Evolutionary conservation across 2,888 invertebrate species (phyloP), one percentile per base, ranked within the genome.

Genomic region (Digitonthophagus gazella): DNA sequence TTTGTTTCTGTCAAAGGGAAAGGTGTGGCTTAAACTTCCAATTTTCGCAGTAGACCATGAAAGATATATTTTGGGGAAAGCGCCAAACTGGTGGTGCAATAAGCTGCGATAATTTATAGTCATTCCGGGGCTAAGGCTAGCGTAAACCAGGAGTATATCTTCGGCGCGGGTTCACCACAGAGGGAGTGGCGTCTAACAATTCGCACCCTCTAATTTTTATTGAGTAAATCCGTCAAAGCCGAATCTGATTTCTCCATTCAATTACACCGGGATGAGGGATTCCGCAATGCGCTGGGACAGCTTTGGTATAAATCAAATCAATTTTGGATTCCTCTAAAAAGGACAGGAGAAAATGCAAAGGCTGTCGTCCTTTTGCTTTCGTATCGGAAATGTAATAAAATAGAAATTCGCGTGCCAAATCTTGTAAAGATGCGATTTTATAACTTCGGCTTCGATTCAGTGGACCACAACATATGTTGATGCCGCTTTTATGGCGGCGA

Each of bases 91-190:
- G 67, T 72, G 69, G 71, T 71, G 68, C 69, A 71, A 68, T 72
- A 72, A 72, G 71, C 68, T 71, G 68, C 69, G 67, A 69, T 72
- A 73, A 73, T 73, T 73, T 73, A 73, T 73, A 71, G 73, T 71
- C 69, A 71, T 73, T 73, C 73, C 71, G 69, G 72, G 69, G 67
- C 66, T 67, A 64, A 69, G 65, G 61, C 61, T 66, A 68, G 69
- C 70, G 67, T 71, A 69, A 69, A 61, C 63, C 68, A 67, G 71
- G 71, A 71, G 70, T 72, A 73, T 69, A 73, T 73, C 69, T 61
- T 61, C 19, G 61, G n/a, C 19, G 19, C 18, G 16, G 61, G 61
- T 20, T 61, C 20, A 15, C 61, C 16, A 20, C 18, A n/a, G 61
- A 19, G 19, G 61, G 18, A 18, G 18, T 2, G 1, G 58, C 18